phyloP scores from a whole-genome alignment of 2,888 invertebrate genomes.

The Hofmannophila pseudospretella region DNA sequence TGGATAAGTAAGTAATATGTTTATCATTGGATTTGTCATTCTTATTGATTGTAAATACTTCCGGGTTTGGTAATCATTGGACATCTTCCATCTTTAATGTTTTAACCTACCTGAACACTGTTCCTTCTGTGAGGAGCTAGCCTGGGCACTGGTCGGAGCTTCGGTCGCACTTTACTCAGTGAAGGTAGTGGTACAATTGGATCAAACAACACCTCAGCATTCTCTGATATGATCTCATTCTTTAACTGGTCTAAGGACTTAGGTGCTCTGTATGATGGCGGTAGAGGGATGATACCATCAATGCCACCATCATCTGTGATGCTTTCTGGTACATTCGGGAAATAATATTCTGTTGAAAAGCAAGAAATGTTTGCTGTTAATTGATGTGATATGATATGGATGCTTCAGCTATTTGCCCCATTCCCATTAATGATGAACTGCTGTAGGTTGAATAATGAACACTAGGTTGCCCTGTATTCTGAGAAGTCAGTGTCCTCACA shows the following conservation, averaged over 20 bases:
- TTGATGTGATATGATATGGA: too few relatives aligned
- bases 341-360: slow-evolving; percentile 41
- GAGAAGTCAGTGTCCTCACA: too few relatives aligned
- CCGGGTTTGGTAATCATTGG: too few relatives aligned
- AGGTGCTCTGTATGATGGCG: slow-evolving; percentile 34
- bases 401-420: too few relatives aligned
- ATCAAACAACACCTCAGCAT: slow-evolving; percentile 66
- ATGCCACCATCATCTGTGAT: slow-evolving; percentile 43
- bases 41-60: too few relatives aligned
- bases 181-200: slow-evolving; percentile 74
- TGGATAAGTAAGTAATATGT: too few relatives aligned
- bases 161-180: slow-evolving; percentile 80
- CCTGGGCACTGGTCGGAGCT: slow-evolving; percentile 83
- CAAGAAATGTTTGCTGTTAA: too few relatives aligned
- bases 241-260: slow-evolving; percentile 59
- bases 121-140: slow-evolving; percentile 81
- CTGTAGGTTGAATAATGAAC: too few relatives aligned
- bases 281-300: slow-evolving; percentile 65
- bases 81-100: too few relatives aligned
- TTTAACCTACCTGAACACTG: slow-evolving; percentile 78
- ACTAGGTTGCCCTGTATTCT: too few relatives aligned
- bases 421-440: too few relatives aligned
- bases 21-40: too few relatives aligned
- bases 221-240: slow-evolving; percentile 65
- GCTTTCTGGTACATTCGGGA: slow-evolving; percentile 52